A percentile compares a stretch with the other conserved stretches of the same genome.
phyloP scores from a whole-genome alignment of 2,797 vertebrate genomes.

The Crocidura indochinensis region DNA sequence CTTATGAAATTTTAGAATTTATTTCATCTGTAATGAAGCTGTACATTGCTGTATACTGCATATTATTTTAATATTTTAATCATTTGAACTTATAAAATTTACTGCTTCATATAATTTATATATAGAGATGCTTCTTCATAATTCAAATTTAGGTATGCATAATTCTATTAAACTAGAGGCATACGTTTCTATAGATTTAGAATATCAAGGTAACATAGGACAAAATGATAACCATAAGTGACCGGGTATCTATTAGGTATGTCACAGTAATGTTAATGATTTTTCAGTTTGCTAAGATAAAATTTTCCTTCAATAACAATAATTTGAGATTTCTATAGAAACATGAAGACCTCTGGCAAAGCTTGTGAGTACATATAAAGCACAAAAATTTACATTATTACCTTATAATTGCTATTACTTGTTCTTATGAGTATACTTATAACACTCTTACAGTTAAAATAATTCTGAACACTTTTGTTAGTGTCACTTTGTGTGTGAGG shows the following conservation, averaged over 20 bases:
- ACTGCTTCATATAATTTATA: background rate
- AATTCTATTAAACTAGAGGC: background rate
- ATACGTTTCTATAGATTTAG: slow-evolving; percentile 46
- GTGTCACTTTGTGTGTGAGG: too few species aligned
- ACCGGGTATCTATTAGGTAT: background rate
- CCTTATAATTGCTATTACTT: background rate
- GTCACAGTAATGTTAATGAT: background rate
- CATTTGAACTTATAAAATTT: background rate
- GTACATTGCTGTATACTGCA: background rate
- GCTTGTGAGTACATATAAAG: too few species aligned
- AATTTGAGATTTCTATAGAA: background rate
- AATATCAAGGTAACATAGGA: slow-evolving; percentile 30
- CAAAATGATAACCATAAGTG: background rate
- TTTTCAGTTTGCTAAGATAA: slow-evolving; percentile 38
- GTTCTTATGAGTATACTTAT: background rate
- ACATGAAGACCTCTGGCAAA: background rate
- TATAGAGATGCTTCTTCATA: background rate
- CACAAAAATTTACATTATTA: background rate
- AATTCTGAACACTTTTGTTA: too few species aligned
- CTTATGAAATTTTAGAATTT: slow-evolving; percentile 8
- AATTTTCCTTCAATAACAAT: slow-evolving; percentile 19
- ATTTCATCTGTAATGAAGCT: background rate
- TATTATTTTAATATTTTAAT: slow-evolving; percentile 13
- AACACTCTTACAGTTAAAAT: background rate
- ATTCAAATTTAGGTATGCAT: background rate